Evolutionary conservation across 1,140 invertebrate species (phyloP).

Genomic region (Drosophila arizonae): DNA sequence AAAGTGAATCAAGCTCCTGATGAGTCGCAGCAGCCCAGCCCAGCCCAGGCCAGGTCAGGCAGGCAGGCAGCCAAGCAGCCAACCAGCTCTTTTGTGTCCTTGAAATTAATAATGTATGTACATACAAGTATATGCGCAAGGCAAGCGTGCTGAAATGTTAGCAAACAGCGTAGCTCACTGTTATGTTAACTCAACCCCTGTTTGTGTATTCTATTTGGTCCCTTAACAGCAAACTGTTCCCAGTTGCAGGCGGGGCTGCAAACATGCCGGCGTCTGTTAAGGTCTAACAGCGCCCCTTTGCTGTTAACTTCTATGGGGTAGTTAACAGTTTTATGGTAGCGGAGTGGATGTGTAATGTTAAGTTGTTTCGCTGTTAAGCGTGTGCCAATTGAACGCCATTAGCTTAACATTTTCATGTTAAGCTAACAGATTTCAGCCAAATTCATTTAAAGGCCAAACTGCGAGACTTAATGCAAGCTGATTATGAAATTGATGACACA

Average conservation of each 20-base stretch:
- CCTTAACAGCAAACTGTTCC: slow-evolving; percentile 48
- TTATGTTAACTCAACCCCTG: slow-evolving; percentile 34
- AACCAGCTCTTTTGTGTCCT: slow-evolving; percentile 21
- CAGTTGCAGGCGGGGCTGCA: slow-evolving; percentile 35
- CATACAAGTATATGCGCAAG: neutral
- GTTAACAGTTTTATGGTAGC: slow-evolving; percentile 38
- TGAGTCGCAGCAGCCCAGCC: neutral
- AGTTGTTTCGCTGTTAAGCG: neutral
- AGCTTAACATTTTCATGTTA: neutral
- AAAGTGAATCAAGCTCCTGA: slow-evolving; percentile 7
- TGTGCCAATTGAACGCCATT: neutral
- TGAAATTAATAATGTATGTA: slow-evolving; percentile 30
- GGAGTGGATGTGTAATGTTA: slow-evolving; percentile 1
- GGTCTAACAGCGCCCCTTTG: neutral
- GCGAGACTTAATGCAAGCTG: neutral
- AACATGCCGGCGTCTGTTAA: slow-evolving; percentile 2
- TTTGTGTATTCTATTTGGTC: slow-evolving; percentile 24
- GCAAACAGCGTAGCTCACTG: slow-evolving; percentile 1
- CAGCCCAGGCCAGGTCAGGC: too few species aligned
- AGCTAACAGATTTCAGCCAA: neutral
- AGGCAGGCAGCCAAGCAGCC: neutral
- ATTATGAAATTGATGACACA: slow-evolving; percentile 14
- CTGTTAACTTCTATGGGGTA: slow-evolving; percentile 2
- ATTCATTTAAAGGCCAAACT: neutral
- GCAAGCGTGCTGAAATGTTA: too few species aligned